These are phyloP conservation scores for Tetheella fluctuosa DNA, from an alignment of 2,888 invertebrate genomes.

Conservation along the genomic window DNA sequence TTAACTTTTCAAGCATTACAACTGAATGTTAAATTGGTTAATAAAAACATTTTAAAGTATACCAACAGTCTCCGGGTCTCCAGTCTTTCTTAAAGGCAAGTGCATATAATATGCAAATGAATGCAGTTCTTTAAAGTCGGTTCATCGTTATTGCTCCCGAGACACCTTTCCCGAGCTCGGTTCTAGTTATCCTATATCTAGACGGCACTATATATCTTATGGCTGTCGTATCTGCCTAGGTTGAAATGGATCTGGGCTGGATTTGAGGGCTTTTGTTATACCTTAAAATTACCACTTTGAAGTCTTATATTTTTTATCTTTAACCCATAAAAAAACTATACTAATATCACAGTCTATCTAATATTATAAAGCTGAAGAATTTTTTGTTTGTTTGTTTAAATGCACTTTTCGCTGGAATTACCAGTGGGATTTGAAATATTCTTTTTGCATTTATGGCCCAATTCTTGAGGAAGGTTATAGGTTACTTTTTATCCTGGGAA, in stretches of 20 bases:
- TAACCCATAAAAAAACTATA: too few species aligned
- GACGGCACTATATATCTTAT: constrained; percentile 6
- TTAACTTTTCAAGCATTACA: neutral
- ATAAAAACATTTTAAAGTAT: neutral
- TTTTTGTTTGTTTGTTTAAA: too few species aligned
- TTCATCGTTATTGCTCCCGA: constrained; percentile 60
- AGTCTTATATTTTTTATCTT: too few species aligned
- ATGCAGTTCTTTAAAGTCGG: constrained; percentile 59
- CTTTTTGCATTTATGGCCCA: too few species aligned
- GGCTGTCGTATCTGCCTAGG: constrained; percentile 7
- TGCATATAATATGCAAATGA: constrained; percentile 66
- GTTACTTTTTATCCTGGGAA: too few species aligned
- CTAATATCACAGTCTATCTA: too few species aligned
- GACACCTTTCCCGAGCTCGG: constrained; percentile 40
- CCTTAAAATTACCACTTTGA: neutral
- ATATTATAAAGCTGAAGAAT: too few species aligned
- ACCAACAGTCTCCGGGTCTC: constrained; percentile 3
- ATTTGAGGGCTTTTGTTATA: neutral
- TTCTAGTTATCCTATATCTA: constrained; percentile 12
- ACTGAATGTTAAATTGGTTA: neutral
- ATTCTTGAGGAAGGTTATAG: too few species aligned
- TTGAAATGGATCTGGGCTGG: constrained; percentile 1
- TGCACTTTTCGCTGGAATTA: too few species aligned
- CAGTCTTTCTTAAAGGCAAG: constrained; percentile 13
- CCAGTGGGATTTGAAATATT: too few species aligned